Evolutionary conservation across 1,140 invertebrate species (phyloP).

Genomic region (Himalopsyche phryganea): DNA sequence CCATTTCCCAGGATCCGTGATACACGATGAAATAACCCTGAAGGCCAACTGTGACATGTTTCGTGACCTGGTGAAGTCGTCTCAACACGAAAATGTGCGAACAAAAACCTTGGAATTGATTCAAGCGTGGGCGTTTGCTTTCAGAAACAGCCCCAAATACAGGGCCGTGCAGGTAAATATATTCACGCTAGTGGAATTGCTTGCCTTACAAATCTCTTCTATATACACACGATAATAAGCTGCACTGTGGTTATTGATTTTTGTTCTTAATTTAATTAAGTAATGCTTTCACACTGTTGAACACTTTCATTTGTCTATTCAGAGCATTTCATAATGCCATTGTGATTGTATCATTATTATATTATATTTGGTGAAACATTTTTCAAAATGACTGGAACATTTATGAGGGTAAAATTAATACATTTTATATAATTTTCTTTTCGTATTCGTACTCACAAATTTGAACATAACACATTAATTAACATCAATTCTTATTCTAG

Average conservation of each 20-base stretch:
- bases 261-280: neutral
- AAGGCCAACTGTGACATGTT: conserved; percentile 94
- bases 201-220: no score
- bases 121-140: conserved; percentile 96
- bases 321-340: neutral
- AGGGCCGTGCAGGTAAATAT: conserved; percentile 72
- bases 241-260: neutral
- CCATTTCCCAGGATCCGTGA: conserved; percentile 51
- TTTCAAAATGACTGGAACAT: conserved; percentile 32
- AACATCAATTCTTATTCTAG: conserved; percentile 44
- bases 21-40: conserved; percentile 92
- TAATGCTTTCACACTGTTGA: neutral
- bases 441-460: no score
- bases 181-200: no score
- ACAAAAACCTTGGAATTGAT: conserved; percentile 90
- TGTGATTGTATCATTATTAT: no score
- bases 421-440: neutral
- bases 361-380: no score
- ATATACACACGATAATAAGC: no score
- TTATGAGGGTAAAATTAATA: conserved; percentile 31
- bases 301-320: neutral
- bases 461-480: neutral
- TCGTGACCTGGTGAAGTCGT: conserved; percentile 78
- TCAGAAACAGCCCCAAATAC: conserved; percentile 87
- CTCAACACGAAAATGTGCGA: conserved; percentile 78